phyloP scores from a whole-genome alignment of 2,888 invertebrate genomes.

The Lasioglossum morio region DNA sequence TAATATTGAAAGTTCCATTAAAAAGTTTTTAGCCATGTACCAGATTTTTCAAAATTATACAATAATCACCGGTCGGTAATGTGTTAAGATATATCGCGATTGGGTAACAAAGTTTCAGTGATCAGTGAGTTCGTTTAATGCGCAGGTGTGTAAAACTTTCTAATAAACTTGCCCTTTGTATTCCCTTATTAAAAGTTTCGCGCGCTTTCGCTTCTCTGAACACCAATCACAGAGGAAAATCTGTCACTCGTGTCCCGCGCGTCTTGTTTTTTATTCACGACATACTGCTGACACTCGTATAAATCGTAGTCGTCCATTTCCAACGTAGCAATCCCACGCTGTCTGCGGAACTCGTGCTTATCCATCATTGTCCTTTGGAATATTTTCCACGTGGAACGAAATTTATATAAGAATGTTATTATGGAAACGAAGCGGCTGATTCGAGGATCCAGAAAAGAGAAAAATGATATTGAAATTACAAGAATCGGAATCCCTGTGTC shows the following conservation, averaged over 20 bases:
- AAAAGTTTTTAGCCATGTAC: too few species aligned
- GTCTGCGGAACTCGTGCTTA: slow-evolving; percentile 5
- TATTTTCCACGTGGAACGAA: neutral
- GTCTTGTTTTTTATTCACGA: slow-evolving; percentile 16
- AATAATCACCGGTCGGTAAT: too few species aligned
- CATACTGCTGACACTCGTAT: slow-evolving; percentile 13
- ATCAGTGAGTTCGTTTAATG: neutral
- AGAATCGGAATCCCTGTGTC: neutral
- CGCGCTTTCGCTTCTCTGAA: neutral
- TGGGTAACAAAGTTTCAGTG: neutral
- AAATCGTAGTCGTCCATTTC: slow-evolving; percentile 11
- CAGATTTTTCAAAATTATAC: too few species aligned
- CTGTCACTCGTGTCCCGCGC: slow-evolving; percentile 2
- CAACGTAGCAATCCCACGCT: slow-evolving; percentile 1
- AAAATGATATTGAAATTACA: neutral
- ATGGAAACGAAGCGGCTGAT: neutral
- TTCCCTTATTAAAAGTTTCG: neutral
- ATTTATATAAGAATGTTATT: slow-evolving; percentile 2
- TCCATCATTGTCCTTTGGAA: slow-evolving; percentile 25
- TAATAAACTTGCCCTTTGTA: neutral
- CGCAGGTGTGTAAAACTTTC: neutral
- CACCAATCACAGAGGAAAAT: neutral
- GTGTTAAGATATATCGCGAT: neutral
- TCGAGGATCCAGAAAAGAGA: too few species aligned
- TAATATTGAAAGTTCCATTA: too few species aligned